Evolutionary conservation across 2,113 vertebrate species (phyloP).

Genomic region (Menidia beryllina): DNA sequence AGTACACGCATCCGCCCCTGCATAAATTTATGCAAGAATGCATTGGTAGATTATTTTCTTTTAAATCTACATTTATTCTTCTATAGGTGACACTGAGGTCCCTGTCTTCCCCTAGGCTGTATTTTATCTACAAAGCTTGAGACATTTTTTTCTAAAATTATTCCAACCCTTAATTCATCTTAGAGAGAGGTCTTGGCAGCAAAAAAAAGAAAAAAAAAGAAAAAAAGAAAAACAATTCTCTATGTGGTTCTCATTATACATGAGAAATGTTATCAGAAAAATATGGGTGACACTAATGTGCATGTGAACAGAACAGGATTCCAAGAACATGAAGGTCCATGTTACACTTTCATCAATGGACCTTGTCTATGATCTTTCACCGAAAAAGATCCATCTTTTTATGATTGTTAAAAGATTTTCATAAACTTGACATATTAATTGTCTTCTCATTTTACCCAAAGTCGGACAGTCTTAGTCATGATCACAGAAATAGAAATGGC

Average conservation of each 20-base stretch:
- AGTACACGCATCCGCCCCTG: constrained; percentile 36
- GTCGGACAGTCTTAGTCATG: constrained; percentile 21
- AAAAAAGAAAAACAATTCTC: constrained; percentile 86
- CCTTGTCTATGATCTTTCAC: constrained; percentile 48
- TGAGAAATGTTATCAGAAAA: constrained; percentile 82
- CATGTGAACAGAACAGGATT: constrained; percentile 44
- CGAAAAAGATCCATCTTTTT: constrained; percentile 35
- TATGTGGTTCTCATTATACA: constrained; percentile 88
- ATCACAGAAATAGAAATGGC: constrained; percentile 16
- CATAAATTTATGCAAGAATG: constrained; percentile 64
- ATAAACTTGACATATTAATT: constrained; percentile 48
- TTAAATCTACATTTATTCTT: constrained; percentile 63
- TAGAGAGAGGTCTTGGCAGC: constrained; percentile 86
- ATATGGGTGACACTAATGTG: constrained; percentile 50
- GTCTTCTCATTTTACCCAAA: constrained; percentile 19
- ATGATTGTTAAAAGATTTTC: constrained; percentile 10
- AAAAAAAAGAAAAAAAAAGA: too few relatives aligned
- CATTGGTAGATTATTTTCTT: constrained; percentile 46
- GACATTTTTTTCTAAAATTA: constrained; percentile 43
- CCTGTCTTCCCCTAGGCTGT: constrained; percentile 46
- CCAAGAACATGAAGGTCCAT: constrained; percentile 50
- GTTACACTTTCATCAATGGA: constrained; percentile 47
- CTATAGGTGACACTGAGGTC: constrained; percentile 65
- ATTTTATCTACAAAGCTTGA: constrained; percentile 37
- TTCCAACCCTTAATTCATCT: constrained; percentile 80